Evolutionary conservation across 2,888 invertebrate species (phyloP).

Genomic region (Macropis europaea): DNA sequence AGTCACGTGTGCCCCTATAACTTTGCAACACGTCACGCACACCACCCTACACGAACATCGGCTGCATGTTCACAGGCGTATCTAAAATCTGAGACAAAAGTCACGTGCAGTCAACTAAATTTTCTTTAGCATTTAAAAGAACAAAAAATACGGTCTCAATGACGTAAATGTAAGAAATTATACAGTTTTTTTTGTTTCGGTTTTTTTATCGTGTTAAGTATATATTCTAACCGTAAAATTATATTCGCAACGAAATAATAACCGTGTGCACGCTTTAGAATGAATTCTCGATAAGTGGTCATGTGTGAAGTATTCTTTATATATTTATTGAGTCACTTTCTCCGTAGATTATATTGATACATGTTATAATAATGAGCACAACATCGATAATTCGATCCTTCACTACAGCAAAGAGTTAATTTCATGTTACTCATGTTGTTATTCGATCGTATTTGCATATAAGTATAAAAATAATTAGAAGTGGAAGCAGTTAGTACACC

Average conservation of each 20-base stretch:
- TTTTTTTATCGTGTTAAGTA: neutral
- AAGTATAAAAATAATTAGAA: neutral
- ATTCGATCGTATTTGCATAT: neutral
- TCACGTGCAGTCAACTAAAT: neutral
- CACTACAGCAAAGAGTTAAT: neutral
- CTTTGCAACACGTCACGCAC: neutral
- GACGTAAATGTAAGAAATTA: neutral
- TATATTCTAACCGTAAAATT: neutral
- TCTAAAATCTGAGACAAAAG: neutral
- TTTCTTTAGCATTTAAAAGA: neutral
- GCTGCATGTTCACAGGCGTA: slow-evolving; percentile 36
- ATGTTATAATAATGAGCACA: neutral
- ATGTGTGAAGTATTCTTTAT: neutral
- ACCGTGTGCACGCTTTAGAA: neutral
- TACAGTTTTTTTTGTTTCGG: neutral
- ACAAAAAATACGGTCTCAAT: neutral
- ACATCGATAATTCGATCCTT: neutral
- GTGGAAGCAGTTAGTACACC: neutral
- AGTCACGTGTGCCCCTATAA: neutral
- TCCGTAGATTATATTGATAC: neutral
- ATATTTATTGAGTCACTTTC: neutral
- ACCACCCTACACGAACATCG: neutral
- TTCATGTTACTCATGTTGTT: neutral
- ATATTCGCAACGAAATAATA: neutral
- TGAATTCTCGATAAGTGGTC: too few relatives aligned